Base-by-base conservation (phyloP, 2,888 invertebrate genomes). In the Nudaria mundana region DNA sequence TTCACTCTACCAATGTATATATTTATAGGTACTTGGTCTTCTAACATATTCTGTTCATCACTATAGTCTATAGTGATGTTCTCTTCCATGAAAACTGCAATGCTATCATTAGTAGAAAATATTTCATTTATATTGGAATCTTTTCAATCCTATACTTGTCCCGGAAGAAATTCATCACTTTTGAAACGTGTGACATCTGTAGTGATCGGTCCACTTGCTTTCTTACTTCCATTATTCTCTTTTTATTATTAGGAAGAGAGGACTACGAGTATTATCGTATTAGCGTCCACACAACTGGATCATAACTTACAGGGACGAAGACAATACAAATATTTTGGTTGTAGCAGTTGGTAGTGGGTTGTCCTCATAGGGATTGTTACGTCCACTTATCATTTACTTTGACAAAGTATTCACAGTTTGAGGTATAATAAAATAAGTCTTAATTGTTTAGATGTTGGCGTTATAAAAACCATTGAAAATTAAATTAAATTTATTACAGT, bases 221-320 rank as follows among this genome's bases (percentile, higher is more conserved):
- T 12, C 4, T 2, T 14, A 2, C 16, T n/a, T n/a, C 12, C 26
- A 29, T 36, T 14, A 6, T 12, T 18, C 18, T 32, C n/a, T 10
- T 37, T 14, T 28, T 23, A 15, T 11, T 24, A 10, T 22, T 30
- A 10, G 14, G 14, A 20, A 16, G 10, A 37, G 18, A 44, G 20
- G 29, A 20, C 37, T 36, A 30, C 11, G 30, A 35, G 22, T 29
- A 41, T 42, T 48, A 48, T 38, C 38, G 36, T 63, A 67, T 75
- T 78, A 73, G 76, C 83, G 81, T 73, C 65, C 63, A 66, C 63
- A 61, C 66, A 67, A 56, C 64, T 57, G 52, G 56, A 61, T 66
- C 64, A 66, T 58, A 63, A 69, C 68, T 63, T 85, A 86, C 86
- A 87, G 86, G 86, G 86, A 86, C 75, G 73, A 75, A 66, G 86